Conservation (phyloP, 2,113 vertebrate genomes). For the Laticauda laticaudata region DNA sequence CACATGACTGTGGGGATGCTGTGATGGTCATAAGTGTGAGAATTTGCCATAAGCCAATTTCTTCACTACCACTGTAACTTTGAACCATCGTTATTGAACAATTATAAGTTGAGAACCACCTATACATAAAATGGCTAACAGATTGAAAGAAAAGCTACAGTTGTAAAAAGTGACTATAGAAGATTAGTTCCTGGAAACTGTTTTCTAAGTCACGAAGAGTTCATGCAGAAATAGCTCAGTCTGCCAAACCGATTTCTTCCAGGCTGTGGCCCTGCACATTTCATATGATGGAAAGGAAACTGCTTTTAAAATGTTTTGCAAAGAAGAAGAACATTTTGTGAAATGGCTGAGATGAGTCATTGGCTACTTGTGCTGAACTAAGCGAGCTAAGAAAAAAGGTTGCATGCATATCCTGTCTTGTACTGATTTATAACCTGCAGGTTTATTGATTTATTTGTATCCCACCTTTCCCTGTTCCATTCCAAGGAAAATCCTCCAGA, state of each 20-base stretch:
- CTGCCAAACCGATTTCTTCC: neutral
- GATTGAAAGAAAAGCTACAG: neutral
- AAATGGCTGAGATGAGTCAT: neutral
- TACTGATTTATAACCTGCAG: neutral
- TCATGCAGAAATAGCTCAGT: neutral
- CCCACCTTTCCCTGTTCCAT: neutral
- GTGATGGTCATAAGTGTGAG: neutral
- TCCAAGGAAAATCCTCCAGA: neutral
- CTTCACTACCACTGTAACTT: neutral
- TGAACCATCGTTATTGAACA: neutral
- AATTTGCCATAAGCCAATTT: neutral
- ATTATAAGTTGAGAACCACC: neutral
- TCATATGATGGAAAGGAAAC: neutral
- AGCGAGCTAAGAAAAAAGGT: neutral
- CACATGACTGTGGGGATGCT: neutral
- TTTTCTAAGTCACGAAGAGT: neutral
- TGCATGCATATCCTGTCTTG: neutral
- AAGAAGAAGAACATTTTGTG: neutral
- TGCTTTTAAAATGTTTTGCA: neutral
- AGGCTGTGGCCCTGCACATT: neutral
- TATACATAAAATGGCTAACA: neutral
- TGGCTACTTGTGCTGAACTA: neutral
- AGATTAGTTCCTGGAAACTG: neutral
- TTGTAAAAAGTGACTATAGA: neutral
- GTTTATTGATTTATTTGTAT: neutral